A percentile compares a stretch with the other conserved stretches of the same genome.
These are phyloP conservation scores for Synergus laeviventris DNA, from an alignment of 2,888 invertebrate species.

Conservation along the genomic window DNA sequence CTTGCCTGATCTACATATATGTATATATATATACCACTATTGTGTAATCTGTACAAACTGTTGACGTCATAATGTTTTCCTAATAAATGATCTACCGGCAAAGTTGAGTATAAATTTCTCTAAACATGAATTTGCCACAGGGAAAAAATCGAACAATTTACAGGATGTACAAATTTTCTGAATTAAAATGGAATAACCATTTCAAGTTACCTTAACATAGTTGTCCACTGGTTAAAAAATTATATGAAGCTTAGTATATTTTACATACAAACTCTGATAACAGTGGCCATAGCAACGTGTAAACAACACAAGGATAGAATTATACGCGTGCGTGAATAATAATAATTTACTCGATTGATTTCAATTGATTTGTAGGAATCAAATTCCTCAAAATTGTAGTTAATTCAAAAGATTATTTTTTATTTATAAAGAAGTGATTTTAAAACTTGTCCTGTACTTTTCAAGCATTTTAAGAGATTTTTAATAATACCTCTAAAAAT, in stretches of 20 bases:
- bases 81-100: constrained; percentile 22
- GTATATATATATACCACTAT: not conserved
- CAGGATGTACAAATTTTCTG: not conserved
- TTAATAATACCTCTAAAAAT: no score
- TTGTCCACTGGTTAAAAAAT: constrained; percentile 44
- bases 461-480: no score
- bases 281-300: constrained; percentile 64
- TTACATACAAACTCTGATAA: constrained; percentile 49
- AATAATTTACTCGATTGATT: constrained; percentile 28
- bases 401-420: not conserved
- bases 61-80: constrained; percentile 39
- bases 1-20: constrained; percentile 1
- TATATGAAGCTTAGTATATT: constrained; percentile 21
- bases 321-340: constrained; percentile 34
- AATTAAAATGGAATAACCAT: not conserved
- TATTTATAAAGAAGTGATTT: no score
- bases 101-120: not conserved
- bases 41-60: constrained; percentile 22
- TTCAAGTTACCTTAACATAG: constrained; percentile 54
- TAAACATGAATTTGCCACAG: not conserved
- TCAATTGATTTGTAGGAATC: constrained; percentile 29
- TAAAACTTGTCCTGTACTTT: no score
- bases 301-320: constrained; percentile 58
- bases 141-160: not conserved
- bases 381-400: not conserved